A percentile compares a stretch with the other conserved stretches of the same genome.
Conservation (phyloP, 2,888 invertebrate species). For the Exocentrus adspersus region DNA sequence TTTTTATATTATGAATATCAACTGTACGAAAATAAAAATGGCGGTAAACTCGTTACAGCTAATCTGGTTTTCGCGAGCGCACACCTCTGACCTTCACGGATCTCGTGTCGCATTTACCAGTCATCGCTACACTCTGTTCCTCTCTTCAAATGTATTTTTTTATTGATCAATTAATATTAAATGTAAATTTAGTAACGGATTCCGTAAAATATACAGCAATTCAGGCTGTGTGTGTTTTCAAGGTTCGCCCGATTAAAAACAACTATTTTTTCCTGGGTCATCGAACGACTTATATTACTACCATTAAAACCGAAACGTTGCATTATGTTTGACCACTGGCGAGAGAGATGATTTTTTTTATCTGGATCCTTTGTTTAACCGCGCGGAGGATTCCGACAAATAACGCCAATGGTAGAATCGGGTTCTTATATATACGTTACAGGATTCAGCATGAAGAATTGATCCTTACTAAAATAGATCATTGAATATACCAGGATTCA, state of each 20-base stretch:
- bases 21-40: too few relatives aligned
- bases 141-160: background rate
- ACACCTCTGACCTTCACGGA: background rate
- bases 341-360: background rate
- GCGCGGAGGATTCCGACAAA: too few relatives aligned
- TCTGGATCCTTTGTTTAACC: background rate
- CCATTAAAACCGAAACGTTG: background rate
- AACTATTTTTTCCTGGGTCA: constrained; percentile 44
- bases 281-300: constrained; percentile 26
- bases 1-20: too few relatives aligned
- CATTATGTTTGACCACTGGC: background rate
- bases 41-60: too few relatives aligned
- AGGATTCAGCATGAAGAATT: too few relatives aligned
- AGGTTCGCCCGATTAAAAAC: constrained; percentile 29
- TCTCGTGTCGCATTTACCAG: background rate
- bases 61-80: too few relatives aligned
- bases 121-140: background rate
- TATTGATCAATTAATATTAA: constrained; percentile 12
- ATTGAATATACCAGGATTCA: too few relatives aligned
- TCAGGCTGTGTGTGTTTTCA: constrained; percentile 6
- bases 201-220: constrained; percentile 17
- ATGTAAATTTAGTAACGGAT: constrained; percentile 18
- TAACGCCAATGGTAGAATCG: too few relatives aligned
- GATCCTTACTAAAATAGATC: too few relatives aligned
- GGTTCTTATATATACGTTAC: too few relatives aligned